These are phyloP conservation scores for Coronaproctus castanopsis DNA, from an alignment of 2,888 invertebrate species.

Conservation along the genomic window DNA sequence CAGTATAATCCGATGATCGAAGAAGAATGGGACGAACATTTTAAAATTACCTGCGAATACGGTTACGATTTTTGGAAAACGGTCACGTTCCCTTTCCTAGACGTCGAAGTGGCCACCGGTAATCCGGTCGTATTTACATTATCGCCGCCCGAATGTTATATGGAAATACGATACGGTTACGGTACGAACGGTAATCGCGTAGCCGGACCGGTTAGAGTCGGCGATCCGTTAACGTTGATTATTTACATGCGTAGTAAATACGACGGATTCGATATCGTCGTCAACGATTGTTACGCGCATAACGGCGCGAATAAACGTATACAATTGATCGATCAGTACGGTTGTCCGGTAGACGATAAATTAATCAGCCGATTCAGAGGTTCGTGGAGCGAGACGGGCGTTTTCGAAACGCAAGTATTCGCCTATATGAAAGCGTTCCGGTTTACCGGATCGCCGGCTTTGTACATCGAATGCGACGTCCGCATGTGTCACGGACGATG, in stretches of 20 bases:
- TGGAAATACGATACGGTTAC: conserved; percentile 84
- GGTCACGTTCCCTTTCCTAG: conserved; percentile 80
- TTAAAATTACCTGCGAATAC: conserved; percentile 88
- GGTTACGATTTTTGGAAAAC: conserved; percentile 95
- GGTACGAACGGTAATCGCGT: conserved; percentile 68
- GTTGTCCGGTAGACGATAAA: conserved; percentile 87
- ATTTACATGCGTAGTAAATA: conserved; percentile 90
- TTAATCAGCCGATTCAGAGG: conserved; percentile 78
- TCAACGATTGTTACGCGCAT: conserved; percentile 83
- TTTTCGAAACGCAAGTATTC: conserved; percentile 81
- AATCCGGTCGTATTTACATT: conserved; percentile 84
- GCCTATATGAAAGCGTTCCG: conserved; percentile 89
- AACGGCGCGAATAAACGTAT: conserved; percentile 82
- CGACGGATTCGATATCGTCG: conserved; percentile 85
- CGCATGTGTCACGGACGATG: conserved; percentile 88
- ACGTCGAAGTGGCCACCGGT: conserved; percentile 84
- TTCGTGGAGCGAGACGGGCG: conserved; percentile 75
- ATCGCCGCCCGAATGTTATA: conserved; percentile 84
- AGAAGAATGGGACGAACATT: conserved; percentile 84
- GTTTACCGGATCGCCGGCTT: conserved; percentile 79
- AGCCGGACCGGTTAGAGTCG: conserved; percentile 73
- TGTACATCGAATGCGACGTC: conserved; percentile 86
- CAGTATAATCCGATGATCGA: conserved; percentile 84
- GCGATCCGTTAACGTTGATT: conserved; percentile 74
- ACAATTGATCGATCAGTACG: conserved; percentile 76